Evolutionary conservation across 1,140 invertebrate species (phyloP).

Genomic region (Drosophila chauvacae): DNA sequence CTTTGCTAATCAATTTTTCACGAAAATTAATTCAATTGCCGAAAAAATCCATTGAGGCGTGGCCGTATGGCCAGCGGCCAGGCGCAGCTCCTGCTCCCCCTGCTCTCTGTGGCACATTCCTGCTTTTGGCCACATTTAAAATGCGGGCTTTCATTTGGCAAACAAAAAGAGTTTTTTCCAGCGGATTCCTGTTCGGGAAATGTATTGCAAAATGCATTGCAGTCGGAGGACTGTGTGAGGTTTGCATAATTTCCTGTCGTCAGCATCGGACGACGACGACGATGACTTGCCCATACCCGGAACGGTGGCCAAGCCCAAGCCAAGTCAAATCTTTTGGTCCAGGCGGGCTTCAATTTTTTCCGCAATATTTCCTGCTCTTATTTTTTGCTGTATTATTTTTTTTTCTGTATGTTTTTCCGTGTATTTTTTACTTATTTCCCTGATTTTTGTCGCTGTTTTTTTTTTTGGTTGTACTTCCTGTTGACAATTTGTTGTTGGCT

Average conservation of each 20-base stretch:
- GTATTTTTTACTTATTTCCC: constrained; percentile 15
- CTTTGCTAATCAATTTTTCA: constrained; percentile 80
- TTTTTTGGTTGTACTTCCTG: constrained; percentile 71
- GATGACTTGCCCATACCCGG: constrained; percentile 20
- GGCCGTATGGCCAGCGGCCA: constrained; percentile 59
- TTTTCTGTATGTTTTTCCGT: constrained; percentile 7
- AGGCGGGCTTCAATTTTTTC: constrained; percentile 5
- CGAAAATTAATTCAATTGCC: constrained; percentile 84
- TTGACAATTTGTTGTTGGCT: constrained; percentile 77
- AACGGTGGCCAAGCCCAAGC: constrained; percentile 2
- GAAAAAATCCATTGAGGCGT: constrained; percentile 83
- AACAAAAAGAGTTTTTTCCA: constrained; percentile 50
- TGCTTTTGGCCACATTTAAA: constrained; percentile 71
- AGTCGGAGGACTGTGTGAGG: constrained; percentile 59
- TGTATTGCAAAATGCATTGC: constrained; percentile 66
- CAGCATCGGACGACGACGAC: constrained; percentile 48
- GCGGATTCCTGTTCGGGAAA: constrained; percentile 31
- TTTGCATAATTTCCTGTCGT: constrained; percentile 85
- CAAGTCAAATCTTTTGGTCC: constrained; percentile 54
- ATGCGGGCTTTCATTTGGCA: constrained; percentile 75
- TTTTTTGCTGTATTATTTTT: not conserved
- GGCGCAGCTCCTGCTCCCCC: not conserved
- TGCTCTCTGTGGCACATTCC: not conserved
- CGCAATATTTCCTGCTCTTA: not conserved
- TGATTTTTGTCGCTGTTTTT: constrained; percentile 23